Base-by-base conservation (phyloP, 2,888 invertebrate genomes). In the Drosophila picticornis region DNA sequence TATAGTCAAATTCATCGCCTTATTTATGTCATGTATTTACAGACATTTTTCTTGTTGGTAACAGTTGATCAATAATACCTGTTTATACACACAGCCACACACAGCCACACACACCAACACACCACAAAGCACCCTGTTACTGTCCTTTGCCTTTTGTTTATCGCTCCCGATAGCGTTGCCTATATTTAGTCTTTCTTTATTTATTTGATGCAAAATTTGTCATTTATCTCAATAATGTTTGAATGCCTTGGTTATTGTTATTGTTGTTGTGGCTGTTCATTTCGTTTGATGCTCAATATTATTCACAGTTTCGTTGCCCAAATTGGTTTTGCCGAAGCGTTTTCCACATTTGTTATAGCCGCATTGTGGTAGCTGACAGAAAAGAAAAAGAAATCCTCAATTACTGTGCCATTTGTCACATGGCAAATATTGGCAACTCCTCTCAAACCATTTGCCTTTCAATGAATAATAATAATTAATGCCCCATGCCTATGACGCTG, bases 161-260 rank as follows among this genome's bases (percentile, higher is more conserved):
- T 58, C 7, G 77, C 55, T 43, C 36, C 36, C 57, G 34, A 36
- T 32, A 55, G 36, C 56, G 31, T 61, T 59, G 77, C 56, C 72
- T 52, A 69, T 63, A 32, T 71, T 75, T 59, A 32, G 75, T 69
- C 73, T 53, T 43, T 16, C 27, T 56, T 76, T 82, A 76, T 82
- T 82, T 76, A 73, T 82, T 71, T 79, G 53, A 36, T 38, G 58
- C 64, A 29, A 72, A 66, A 57, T 73, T 72, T 72, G 69, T 64
- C 75, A 81, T 81, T 81, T 81, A 81, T 81, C 75, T 78, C 63
- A 71, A 69, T 78, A 72, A 71, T 71, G 75, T 55, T 71, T 55
- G 43, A 56, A 55, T 76, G 53, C 48, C 25, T 25, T 36, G 27
- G 46, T 46, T 56, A 73, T 40, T 73, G 69, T 56, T 46, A 6